Evolutionary conservation across 2,888 invertebrate species (phyloP).

Genomic region (Rhagonycha lutea): DNA sequence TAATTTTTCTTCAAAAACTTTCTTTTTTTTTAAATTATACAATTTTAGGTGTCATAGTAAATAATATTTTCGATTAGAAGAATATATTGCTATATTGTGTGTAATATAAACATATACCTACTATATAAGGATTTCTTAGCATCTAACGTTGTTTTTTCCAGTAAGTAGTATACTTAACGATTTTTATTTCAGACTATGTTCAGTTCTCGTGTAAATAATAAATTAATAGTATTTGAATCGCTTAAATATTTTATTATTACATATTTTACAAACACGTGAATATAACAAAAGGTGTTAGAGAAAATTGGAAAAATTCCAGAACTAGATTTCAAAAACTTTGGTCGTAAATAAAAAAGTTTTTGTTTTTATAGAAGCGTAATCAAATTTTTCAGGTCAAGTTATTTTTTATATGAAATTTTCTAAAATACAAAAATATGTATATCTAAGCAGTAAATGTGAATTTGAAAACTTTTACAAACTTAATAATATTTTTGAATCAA

Average conservation of each 20-base stretch:
- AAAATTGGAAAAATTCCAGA: neutral
- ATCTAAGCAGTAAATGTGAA: neutral
- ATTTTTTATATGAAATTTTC: neutral
- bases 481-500: neutral
- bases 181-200: no score
- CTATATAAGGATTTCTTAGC: no score
- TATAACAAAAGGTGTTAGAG: neutral
- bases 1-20: no score
- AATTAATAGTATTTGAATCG: no score
- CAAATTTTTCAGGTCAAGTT: neutral
- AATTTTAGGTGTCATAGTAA: no score
- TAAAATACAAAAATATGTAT: neutral
- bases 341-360: neutral
- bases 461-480: neutral
- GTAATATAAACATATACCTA: no score
- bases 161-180: no score
- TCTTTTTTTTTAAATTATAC: no score
- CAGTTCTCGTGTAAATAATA: no score
- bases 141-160: no score
- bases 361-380: neutral
- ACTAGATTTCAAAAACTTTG: neutral
- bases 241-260: neutral
- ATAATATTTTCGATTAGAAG: no score
- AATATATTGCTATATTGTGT: no score
- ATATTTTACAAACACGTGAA: neutral